Evolutionary conservation across 2,888 invertebrate species (phyloP).

Genomic region (Patella pellucida): DNA sequence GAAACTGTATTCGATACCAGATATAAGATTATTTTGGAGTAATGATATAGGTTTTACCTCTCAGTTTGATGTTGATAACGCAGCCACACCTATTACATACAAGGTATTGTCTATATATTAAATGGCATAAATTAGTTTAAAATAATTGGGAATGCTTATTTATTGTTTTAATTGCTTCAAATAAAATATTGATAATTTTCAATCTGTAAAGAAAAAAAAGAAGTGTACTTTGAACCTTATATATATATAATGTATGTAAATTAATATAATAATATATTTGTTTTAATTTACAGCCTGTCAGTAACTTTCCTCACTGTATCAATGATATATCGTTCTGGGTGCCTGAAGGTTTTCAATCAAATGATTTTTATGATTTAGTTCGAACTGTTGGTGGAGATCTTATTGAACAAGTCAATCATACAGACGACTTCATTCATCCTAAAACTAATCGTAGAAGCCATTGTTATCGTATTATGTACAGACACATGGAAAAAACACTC

Average conservation of each 20-base stretch:
- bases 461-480: slow-evolving; percentile 91
- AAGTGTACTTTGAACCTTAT: too few relatives aligned
- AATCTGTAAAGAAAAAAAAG: too few relatives aligned
- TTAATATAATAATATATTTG: background rate
- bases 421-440: slow-evolving; percentile 89
- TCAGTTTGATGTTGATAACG: slow-evolving; percentile 86
- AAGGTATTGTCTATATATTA: slow-evolving; percentile 74
- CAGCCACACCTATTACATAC: slow-evolving; percentile 80
- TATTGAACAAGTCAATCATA: slow-evolving; percentile 90
- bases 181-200: too few relatives aligned
- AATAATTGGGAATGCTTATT: too few relatives aligned
- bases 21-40: slow-evolving; percentile 97
- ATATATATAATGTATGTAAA: too few relatives aligned
- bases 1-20: slow-evolving; percentile 94
- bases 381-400: slow-evolving; percentile 89
- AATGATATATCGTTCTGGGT: slow-evolving; percentile 99
- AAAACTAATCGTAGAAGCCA: slow-evolving; percentile 87
- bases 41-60: slow-evolving; percentile 89
- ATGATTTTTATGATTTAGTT: slow-evolving; percentile 85
- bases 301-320: slow-evolving; percentile 86
- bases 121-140: too few relatives aligned
- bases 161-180: too few relatives aligned
- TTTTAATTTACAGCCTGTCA: slow-evolving; percentile 77
- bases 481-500: slow-evolving; percentile 91
- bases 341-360: slow-evolving; percentile 74